Conservation (phyloP, 2,113 vertebrate species). For the Ariopsis seemanni region DNA sequence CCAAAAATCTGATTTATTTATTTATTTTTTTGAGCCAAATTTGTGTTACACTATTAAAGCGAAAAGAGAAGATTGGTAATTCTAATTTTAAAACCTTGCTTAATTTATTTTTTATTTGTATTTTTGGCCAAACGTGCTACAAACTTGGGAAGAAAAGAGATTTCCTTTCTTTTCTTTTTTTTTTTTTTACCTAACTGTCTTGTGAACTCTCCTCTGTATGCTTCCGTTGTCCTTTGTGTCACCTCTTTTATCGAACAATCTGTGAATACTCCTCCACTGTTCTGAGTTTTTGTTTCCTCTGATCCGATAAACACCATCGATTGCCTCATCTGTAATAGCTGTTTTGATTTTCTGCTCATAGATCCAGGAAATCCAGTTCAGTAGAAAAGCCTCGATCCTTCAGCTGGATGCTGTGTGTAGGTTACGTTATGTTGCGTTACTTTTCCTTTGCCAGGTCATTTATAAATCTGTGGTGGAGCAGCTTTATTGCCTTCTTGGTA, state of each 20-base stretch:
- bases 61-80: too few species aligned
- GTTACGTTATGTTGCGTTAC: too few species aligned
- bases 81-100: too few species aligned
- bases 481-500: not conserved
- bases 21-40: too few species aligned
- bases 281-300: not conserved
- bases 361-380: not conserved
- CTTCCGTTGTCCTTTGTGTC: not conserved
- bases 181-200: not conserved
- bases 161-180: not conserved
- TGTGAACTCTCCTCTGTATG: not conserved
- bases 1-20: too few species aligned
- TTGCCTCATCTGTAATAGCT: not conserved
- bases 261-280: not conserved
- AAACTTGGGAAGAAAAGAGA: not conserved
- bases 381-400: not conserved
- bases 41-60: too few species aligned
- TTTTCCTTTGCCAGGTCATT: not conserved
- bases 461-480: not conserved
- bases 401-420: not conserved
- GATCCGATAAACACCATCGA: not conserved
- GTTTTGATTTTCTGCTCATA: not conserved
- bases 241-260: not conserved
- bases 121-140: not conserved
- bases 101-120: too few species aligned